phyloP scores from a whole-genome alignment of 2,797 vertebrate genomes.

The Vultur gryphus region DNA sequence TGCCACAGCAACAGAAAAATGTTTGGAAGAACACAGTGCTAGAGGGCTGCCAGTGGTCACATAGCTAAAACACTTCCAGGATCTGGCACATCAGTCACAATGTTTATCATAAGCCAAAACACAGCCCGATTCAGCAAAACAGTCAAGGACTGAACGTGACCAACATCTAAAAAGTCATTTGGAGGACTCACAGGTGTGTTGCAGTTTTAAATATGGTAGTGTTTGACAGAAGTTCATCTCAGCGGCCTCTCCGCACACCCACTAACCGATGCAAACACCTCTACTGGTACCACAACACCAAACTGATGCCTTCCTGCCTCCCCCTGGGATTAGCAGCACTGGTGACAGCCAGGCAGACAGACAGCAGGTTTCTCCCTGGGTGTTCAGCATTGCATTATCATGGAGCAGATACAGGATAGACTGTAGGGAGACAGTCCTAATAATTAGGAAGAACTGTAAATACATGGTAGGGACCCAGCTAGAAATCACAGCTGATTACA shows the following conservation, averaged over 20 bases:
- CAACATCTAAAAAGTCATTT: not conserved
- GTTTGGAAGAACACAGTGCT: not conserved
- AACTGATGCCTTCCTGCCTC: not conserved
- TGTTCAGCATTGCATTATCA: not conserved
- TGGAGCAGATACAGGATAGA: not conserved
- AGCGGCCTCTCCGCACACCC: not conserved
- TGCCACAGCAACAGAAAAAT: not conserved
- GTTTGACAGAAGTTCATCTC: not conserved
- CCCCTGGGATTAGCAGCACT: not conserved
- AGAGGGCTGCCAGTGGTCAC: not conserved
- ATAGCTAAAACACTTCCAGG: not conserved
- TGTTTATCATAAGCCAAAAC: not conserved
- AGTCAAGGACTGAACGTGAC: not conserved
- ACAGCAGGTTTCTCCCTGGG: not conserved
- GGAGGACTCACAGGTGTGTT: not conserved
- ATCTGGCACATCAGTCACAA: not conserved
- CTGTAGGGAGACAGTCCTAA: not conserved
- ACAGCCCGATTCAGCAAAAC: not conserved
- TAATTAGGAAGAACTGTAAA: not conserved
- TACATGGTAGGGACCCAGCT: not conserved
- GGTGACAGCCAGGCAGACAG: not conserved
- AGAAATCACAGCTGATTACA: not conserved
- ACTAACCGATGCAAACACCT: not conserved
- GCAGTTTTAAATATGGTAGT: not conserved
- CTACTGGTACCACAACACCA: not conserved